Evolutionary conservation across 2,797 vertebrate genomes (phyloP).

Genomic region (Mallotus villosus): DNA sequence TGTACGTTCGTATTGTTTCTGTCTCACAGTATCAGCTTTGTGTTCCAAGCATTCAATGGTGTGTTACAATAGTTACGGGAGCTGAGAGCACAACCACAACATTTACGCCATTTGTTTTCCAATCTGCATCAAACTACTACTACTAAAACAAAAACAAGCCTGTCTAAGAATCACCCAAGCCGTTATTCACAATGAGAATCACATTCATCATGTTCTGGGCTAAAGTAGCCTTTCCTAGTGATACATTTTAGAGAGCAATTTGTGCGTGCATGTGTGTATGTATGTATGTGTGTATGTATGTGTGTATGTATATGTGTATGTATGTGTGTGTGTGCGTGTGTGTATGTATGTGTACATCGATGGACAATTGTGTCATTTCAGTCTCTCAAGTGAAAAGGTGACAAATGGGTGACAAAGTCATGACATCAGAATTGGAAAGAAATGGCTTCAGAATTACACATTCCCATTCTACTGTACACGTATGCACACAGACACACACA

Average conservation of each 20-base stretch:
- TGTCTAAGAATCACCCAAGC: constrained; percentile 1
- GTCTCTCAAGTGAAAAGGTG: background rate
- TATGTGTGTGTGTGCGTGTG: too few species aligned
- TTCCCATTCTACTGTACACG: too few species aligned
- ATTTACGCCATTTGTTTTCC: background rate
- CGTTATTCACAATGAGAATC: constrained; percentile 25
- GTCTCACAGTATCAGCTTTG: too few species aligned
- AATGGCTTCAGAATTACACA: too few species aligned
- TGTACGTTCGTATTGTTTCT: too few species aligned
- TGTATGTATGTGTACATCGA: background rate
- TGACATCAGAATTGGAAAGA: too few species aligned
- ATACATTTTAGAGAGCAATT: constrained; percentile 14
- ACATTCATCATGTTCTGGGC: constrained; percentile 6
- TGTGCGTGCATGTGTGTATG: constrained; percentile 11
- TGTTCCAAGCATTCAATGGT: background rate
- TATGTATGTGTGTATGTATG: background rate
- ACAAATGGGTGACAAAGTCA: background rate
- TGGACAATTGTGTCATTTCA: too few species aligned
- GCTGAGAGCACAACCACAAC: background rate
- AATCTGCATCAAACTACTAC: background rate
- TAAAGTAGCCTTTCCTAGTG: background rate
- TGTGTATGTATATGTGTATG: constrained; percentile 1
- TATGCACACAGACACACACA: too few species aligned
- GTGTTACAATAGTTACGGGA: background rate
- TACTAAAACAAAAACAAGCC: background rate